A percentile compares a stretch with the other conserved stretches of the same genome.
Conservation (phyloP, 2,888 invertebrate species). For the Plagodis dolabraria region DNA sequence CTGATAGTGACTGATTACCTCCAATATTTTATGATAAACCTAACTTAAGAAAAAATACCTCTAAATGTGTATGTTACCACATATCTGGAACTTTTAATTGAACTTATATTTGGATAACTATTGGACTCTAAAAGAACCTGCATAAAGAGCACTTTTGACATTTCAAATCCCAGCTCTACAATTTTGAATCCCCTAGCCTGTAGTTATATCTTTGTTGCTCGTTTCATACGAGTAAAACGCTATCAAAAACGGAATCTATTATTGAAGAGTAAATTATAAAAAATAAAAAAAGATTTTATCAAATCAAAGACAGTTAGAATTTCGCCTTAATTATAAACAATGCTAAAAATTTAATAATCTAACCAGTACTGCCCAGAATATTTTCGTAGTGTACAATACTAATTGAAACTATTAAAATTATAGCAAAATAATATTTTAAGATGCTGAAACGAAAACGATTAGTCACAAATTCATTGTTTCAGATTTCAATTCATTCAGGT, state of each 20-base stretch:
- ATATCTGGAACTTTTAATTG: no score
- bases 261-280: slow-evolving; percentile 43
- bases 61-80: no score
- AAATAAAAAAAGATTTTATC: slow-evolving; percentile 56
- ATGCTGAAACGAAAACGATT: slow-evolving; percentile 53
- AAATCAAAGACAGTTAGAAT: slow-evolving; percentile 57
- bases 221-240: slow-evolving; percentile 24
- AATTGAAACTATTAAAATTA: no score
- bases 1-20: neutral
- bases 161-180: no score
- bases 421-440: slow-evolving; percentile 54
- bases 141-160: no score
- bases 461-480: slow-evolving; percentile 62
- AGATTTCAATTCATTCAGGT: slow-evolving; percentile 58
- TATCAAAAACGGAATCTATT: slow-evolving; percentile 45
- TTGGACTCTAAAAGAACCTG: no score
- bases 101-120: no score
- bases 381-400: no score
- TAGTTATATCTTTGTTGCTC: slow-evolving; percentile 38
- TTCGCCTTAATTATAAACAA: no score
- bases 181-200: slow-evolving; percentile 6
- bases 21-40: slow-evolving; percentile 16
- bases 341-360: no score
- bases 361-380: no score
- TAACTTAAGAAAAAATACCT: no score